Percentiles rank a stretch among this genome's conserved stretches.
phyloP scores from a whole-genome alignment of 2,113 vertebrate species.

The Phalacrocorax brasilianus region DNA sequence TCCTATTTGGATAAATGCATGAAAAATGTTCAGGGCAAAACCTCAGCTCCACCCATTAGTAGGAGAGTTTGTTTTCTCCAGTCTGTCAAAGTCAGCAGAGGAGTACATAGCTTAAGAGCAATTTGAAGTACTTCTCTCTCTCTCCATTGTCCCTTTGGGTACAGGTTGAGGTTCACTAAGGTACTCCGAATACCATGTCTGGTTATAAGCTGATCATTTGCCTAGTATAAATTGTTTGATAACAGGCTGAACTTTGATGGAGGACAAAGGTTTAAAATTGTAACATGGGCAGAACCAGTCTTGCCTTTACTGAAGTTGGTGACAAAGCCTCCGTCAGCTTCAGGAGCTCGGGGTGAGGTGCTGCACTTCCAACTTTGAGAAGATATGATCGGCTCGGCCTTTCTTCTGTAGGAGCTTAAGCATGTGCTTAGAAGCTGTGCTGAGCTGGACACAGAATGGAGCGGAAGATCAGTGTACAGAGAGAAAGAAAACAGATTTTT shows the following conservation, averaged over 20 bases:
- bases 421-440: not conserved
- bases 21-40: not conserved
- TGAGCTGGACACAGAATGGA: not conserved
- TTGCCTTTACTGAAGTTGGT: not conserved
- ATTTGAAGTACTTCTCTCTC: not conserved
- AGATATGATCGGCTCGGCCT: not conserved
- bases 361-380: not conserved
- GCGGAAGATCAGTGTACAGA: not conserved
- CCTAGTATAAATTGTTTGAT: not conserved
- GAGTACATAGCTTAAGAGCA: not conserved
- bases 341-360: not conserved
- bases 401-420: not conserved
- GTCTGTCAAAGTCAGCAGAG: not conserved
- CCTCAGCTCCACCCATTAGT: not conserved
- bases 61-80: not conserved
- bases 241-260: not conserved
- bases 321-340: not conserved
- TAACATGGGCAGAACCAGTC: not conserved
- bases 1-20: not conserved
- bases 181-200: not conserved
- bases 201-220: not conserved
- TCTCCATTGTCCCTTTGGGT: not conserved
- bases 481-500: not conserved
- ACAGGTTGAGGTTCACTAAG: not conserved
- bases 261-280: not conserved